phyloP scores from a whole-genome alignment of 2,113 vertebrate genomes.

The Planiliza haematocheilus region DNA sequence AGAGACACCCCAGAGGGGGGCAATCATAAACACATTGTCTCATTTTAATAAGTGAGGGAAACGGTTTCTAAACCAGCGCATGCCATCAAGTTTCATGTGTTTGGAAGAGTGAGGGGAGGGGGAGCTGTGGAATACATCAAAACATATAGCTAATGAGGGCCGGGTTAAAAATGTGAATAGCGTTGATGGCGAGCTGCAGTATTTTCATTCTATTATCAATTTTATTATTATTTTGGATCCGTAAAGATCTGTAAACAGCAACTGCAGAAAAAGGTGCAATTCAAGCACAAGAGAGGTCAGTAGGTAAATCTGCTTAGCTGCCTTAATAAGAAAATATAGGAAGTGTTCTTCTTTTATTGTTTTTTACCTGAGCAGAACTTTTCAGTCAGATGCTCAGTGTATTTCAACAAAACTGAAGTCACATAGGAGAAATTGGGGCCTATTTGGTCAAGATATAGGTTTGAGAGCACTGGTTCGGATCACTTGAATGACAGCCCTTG shows the following conservation, averaged over 20 bases:
- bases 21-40: slow-evolving; percentile 76
- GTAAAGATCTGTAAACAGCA: slow-evolving; percentile 5
- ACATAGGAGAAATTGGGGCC: too few species aligned
- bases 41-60: slow-evolving; percentile 77
- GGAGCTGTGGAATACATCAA: slow-evolving; percentile 59
- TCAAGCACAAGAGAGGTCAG: neutral
- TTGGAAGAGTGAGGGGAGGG: slow-evolving; percentile 21
- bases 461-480: too few species aligned
- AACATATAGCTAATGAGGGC: slow-evolving; percentile 68
- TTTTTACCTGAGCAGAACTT: too few species aligned
- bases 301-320: neutral
- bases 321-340: neutral
- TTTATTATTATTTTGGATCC: slow-evolving; percentile 26
- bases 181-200: slow-evolving; percentile 35
- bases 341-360: too few species aligned
- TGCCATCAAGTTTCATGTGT: slow-evolving; percentile 51
- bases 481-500: too few species aligned
- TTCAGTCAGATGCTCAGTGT: too few species aligned
- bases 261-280: neutral
- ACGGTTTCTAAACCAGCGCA: slow-evolving; percentile 54
- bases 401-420: too few species aligned
- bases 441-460: too few species aligned
- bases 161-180: slow-evolving; percentile 58
- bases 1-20: slow-evolving; percentile 64
- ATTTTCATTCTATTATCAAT: slow-evolving; percentile 8